Evolutionary conservation across 2,888 invertebrate genomes (phyloP).

Genomic region (Bellardia bayeri): DNA sequence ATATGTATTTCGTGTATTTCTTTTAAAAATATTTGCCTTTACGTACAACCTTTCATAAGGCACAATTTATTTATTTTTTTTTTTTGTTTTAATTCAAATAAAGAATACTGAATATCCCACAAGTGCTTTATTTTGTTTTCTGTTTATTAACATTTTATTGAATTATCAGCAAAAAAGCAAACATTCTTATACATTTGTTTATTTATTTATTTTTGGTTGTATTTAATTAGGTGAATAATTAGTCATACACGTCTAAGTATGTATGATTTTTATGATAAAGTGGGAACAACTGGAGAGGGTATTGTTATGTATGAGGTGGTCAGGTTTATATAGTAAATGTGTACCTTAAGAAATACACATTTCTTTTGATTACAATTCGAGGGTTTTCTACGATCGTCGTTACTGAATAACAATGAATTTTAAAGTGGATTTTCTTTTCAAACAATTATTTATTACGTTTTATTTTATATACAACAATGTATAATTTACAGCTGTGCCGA

Average conservation of each 20-base stretch:
- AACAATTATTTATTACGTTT: too few relatives aligned
- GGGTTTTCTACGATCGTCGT: background rate
- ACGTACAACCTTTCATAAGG: too few relatives aligned
- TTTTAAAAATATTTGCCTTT: too few relatives aligned
- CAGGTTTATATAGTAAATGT: background rate
- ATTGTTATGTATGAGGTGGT: background rate
- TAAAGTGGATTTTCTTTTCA: background rate
- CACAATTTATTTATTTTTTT: too few relatives aligned
- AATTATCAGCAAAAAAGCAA: background rate
- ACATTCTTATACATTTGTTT: background rate
- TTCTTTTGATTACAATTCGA: background rate
- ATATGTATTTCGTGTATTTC: too few relatives aligned
- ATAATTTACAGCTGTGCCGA: too few relatives aligned
- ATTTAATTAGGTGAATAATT: background rate
- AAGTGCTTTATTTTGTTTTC: background rate
- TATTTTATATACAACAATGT: too few relatives aligned
- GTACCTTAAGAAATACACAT: background rate
- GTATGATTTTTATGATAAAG: background rate
- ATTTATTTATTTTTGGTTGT: background rate
- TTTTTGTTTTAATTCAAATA: too few relatives aligned
- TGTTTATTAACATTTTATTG: background rate
- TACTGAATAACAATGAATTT: background rate
- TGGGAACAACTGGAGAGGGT: background rate
- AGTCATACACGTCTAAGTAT: background rate
- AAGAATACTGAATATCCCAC: background rate